phyloP scores from a whole-genome alignment of 2,113 vertebrate genomes.

The Emydura subglobosa region DNA sequence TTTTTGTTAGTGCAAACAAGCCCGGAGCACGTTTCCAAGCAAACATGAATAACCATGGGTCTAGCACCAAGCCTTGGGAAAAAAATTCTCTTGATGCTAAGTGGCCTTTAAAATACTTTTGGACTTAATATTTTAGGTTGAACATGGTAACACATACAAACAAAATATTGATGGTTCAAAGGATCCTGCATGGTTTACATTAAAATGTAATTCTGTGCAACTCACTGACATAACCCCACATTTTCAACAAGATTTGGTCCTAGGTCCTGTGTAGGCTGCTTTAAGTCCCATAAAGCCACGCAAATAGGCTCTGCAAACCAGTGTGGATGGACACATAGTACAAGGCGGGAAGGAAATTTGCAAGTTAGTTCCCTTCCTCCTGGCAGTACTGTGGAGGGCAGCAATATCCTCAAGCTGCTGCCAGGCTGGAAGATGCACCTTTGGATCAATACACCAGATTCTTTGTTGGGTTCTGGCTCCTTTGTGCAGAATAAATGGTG shows the following conservation, averaged over 20 bases:
- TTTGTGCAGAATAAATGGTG: not conserved
- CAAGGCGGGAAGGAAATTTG: not conserved
- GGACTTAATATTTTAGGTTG: not conserved
- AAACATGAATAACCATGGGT: not conserved
- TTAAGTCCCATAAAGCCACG: not conserved
- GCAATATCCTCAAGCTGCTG: accelerated
- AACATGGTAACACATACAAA: not conserved
- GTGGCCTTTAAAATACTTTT: not conserved
- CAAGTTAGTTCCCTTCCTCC: not conserved
- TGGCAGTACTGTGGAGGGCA: not conserved
- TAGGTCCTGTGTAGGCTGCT: not conserved
- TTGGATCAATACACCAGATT: not conserved
- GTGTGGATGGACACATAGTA: not conserved
- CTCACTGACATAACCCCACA: not conserved
- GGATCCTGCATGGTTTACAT: not conserved
- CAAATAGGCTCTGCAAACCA: not conserved
- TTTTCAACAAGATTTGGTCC: not conserved
- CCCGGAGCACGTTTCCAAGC: not conserved
- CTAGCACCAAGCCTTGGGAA: not conserved
- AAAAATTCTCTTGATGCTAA: not conserved
- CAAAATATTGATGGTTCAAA: not conserved
- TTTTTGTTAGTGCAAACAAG: not conserved
- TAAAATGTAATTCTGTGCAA: not conserved
- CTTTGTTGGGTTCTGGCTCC: not conserved
- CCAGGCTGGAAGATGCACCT: not conserved